Base-by-base conservation (phyloP, 2,113 vertebrate genomes). In the Turnix velox region DNA sequence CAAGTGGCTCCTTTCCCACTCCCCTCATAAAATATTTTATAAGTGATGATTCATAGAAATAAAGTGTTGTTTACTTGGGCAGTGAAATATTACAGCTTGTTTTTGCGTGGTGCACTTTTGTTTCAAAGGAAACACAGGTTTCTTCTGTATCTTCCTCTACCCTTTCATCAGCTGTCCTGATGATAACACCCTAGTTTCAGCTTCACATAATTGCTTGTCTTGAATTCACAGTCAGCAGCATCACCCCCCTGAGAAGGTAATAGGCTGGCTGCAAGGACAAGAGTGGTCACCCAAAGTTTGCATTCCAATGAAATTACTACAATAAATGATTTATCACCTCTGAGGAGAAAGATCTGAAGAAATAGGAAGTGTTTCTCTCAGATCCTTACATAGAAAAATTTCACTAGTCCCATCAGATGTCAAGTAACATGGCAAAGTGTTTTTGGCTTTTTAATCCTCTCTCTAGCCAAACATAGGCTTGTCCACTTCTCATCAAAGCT, bases 401-500 rank as follows among this genome's bases (percentile, higher is more conserved):
- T 2, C 18, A 30, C 74, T 74, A 16, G 4, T 16, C 31, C 16
- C 30, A 25, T 43, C 45, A 43, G 14, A 28, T 52, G 9, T 7
- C 42, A 69, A 80, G 30, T 18, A 87, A 69, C 0, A 1, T 0
- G 0, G 22, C 14, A 68, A 81, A 73, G 72, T 5, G 4, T 15
- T 77, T 77, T 68, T 55, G 18, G 4, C 5, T 54, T 54, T 48
- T 83, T 4, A 12, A 6, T 52, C 30, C 4, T 4, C 23, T 33
- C 35, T 83, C 67, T 37, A 66, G 31, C 20, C 42, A 75, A 79
- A 48, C 3, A 2, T 51, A n/a, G 24, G 6, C 31, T 80, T 48
- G 27, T 13, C 6, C 22, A 54, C 28, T 68, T 33, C 39, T 68
- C 33, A n/a, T 31, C 28, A 54, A 77, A 84, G 31, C 7, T 45